Evolutionary conservation across 2,113 vertebrate species (phyloP).

Genomic region (Oreocharis arfaki): DNA sequence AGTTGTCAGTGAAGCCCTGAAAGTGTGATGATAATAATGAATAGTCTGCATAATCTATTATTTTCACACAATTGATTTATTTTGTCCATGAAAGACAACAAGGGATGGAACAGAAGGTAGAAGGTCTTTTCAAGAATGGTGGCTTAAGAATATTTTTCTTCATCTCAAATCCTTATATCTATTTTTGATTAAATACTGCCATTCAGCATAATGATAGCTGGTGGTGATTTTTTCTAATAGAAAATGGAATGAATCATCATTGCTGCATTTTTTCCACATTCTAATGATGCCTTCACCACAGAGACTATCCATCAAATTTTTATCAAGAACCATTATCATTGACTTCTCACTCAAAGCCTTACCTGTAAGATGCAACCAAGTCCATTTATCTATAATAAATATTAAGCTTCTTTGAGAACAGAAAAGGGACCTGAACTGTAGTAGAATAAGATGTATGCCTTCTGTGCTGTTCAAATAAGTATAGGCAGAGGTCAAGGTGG

Average conservation of each 20-base stretch:
- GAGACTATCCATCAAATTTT: not conserved
- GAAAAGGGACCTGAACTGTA: not conserved
- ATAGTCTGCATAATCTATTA: constrained; percentile 28
- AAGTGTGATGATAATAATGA: constrained; percentile 57
- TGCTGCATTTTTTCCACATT: not conserved
- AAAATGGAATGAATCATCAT: not conserved
- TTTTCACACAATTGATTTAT: constrained; percentile 32
- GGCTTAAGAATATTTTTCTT: not conserved
- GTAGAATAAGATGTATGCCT: not conserved
- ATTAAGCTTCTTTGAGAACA: not conserved
- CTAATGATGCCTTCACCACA: not conserved
- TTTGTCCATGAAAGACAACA: not conserved
- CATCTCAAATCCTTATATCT: not conserved
- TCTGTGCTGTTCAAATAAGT: not conserved
- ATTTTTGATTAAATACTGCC: not conserved
- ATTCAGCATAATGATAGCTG: not conserved
- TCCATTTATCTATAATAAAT: not conserved
- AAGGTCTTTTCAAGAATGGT: not conserved
- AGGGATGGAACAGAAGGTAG: not conserved
- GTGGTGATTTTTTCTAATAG: not conserved
- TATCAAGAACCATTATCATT: not conserved
- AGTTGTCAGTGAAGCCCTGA: constrained; percentile 30
- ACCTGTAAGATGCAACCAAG: not conserved
- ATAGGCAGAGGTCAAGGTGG: not conserved
- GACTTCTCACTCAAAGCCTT: not conserved